A percentile compares a stretch with the other conserved stretches of the same genome.
These are phyloP conservation scores for Acleris cristana DNA, from an alignment of 2,888 invertebrate species.

Conservation along the genomic window DNA sequence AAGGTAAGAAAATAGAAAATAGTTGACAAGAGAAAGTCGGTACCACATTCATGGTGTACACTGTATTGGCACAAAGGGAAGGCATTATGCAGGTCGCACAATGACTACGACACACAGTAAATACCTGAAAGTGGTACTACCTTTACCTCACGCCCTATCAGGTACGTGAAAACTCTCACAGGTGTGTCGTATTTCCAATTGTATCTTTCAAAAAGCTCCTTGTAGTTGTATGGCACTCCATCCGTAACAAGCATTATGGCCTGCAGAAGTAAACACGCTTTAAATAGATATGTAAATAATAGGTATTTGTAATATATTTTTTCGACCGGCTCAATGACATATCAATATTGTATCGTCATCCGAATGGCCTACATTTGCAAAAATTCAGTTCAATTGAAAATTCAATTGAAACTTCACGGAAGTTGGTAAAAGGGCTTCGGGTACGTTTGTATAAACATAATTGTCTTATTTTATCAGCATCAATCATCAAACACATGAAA, in stretches of 20 bases:
- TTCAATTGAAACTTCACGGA: no score
- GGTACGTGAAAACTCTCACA: slow-evolving; percentile 98
- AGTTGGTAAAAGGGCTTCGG: no score
- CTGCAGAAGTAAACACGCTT: slow-evolving; percentile 72
- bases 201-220: slow-evolving; percentile 94
- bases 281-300: background rate
- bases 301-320: no score
- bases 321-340: no score
- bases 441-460: no score
- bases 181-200: slow-evolving; percentile 93
- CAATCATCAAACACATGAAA: no score
- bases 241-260: slow-evolving; percentile 99
- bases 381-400: no score
- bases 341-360: no score
- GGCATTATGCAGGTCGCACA: slow-evolving; percentile 82
- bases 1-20: slow-evolving; percentile 35
- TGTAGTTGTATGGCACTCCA: slow-evolving; percentile 97
- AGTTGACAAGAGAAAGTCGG: slow-evolving; percentile 51
- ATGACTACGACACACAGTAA: slow-evolving; percentile 82
- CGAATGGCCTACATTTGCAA: no score
- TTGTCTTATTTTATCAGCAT: no score
- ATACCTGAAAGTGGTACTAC: slow-evolving; percentile 83
- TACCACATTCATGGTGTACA: slow-evolving; percentile 82
- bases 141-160: slow-evolving; percentile 95
- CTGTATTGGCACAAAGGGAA: slow-evolving; percentile 69